Evolutionary conservation across 2,888 invertebrate species (phyloP), one percentile per base, ranked within the genome.

Genomic region (Terebella lapidaria): DNA sequence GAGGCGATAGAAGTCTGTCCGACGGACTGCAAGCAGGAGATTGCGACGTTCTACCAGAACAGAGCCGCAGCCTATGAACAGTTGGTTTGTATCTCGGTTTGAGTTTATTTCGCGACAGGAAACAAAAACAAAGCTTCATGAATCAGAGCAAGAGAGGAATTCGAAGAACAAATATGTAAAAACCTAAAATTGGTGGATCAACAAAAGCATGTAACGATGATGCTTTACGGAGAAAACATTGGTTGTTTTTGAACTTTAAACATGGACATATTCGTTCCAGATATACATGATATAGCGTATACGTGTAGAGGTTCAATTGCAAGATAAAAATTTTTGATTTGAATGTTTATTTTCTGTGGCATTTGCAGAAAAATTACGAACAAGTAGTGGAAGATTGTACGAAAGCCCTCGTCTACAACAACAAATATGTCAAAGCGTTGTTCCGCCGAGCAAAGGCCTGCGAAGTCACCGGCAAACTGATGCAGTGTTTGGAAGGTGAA

Each of bases 31-130:
- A 84, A 84, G 27, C 85, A 85, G 0, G 92, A 91, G 70, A 82
- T 94, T 58, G 89, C 95, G 0, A 94, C 92, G 20, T 94, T 92
- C 81, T 94, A 93, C 80, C 96, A 96, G 80, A 96, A 96, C 78
- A 87, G 94, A 71, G 96, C 95, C 15, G 96, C 95, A 20, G 91
- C 94, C 49, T 92, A 92, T 80, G 95, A 95, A 80, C 91, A 93
- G 80, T 83, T 94, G 75, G 87, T 86, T 78, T 24, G 54, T 51
- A 27, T 24, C n/a, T 58, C n/a, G 10, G 20, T 45, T n/a, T 10
- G 22, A 27, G 28, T 10, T 35, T 57, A 30, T 22, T 4, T 5
- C n/a, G n/a, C n/a, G n/a, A n/a, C n/a, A n/a, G n/a, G n/a, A n/a
- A n/a, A n/a, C 46, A 49, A n/a, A 52, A 10, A 10, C n/a, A 20